phyloP scores from a whole-genome alignment of 2,888 invertebrate species.

The Melolontha melolontha region DNA sequence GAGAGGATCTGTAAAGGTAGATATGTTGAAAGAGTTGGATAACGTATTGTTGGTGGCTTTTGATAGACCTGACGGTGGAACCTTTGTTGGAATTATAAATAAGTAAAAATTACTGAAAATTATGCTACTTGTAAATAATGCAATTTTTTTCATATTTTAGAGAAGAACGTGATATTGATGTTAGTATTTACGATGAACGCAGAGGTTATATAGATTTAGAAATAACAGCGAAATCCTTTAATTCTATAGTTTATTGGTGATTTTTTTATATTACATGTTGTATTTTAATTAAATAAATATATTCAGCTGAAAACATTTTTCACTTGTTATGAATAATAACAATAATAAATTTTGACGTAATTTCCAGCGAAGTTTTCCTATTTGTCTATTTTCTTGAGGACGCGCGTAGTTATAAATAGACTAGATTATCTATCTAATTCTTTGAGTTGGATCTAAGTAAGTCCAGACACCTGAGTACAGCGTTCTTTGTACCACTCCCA shows the following conservation, averaged over 20 bases:
- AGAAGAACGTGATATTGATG: not conserved
- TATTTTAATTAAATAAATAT: too few species aligned
- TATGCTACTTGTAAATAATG: not conserved
- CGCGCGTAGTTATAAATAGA: too few species aligned
- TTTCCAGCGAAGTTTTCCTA: too few species aligned
- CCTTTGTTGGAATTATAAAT: slow-evolving; percentile 70
- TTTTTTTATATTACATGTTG: not conserved
- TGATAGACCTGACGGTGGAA: slow-evolving; percentile 66
- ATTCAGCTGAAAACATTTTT: too few species aligned
- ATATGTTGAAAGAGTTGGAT: slow-evolving; percentile 47
- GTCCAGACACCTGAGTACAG: too few species aligned
- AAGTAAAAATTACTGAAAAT: slow-evolving; percentile 60
- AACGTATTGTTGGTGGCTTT: slow-evolving; percentile 67
- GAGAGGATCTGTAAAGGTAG: slow-evolving; percentile 67
- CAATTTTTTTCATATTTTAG: slow-evolving; percentile 1
- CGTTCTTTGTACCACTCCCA: too few species aligned
- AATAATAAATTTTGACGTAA: too few species aligned
- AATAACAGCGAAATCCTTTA: slow-evolving; percentile 26
- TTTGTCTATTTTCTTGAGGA: too few species aligned
- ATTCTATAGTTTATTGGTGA: slow-evolving; percentile 32
- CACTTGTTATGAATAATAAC: too few species aligned
- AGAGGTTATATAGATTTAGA: slow-evolving; percentile 11
- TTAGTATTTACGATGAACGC: slow-evolving; percentile 3
- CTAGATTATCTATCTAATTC: too few species aligned
- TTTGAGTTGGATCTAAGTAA: too few species aligned